A percentile compares a stretch with the other conserved stretches of the same genome.
phyloP scores from a whole-genome alignment of 2,888 invertebrate species.

The Ophion obscuratus region DNA sequence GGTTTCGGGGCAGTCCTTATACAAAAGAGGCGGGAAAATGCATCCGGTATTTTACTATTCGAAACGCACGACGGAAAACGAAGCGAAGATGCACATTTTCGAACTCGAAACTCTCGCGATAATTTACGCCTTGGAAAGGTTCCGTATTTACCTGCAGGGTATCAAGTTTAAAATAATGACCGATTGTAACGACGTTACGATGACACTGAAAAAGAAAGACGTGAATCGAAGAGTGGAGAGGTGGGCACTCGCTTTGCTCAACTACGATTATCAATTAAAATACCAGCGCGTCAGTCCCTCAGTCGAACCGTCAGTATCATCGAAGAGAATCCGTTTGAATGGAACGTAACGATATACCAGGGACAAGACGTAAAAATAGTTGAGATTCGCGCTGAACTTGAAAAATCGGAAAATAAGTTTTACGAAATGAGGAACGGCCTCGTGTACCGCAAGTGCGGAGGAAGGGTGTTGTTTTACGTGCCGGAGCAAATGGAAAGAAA shows the following conservation, averaged over 20 bases:
- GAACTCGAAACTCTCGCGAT: slow-evolving; percentile 75
- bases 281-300: slow-evolving; percentile 73
- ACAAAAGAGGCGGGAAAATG: slow-evolving; percentile 73
- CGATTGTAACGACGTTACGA: too few relatives aligned
- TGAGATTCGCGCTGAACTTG: slow-evolving; percentile 37
- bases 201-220: slow-evolving; percentile 71
- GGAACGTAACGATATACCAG: slow-evolving; percentile 59
- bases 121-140: slow-evolving; percentile 69
- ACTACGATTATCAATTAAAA: slow-evolving; percentile 69
- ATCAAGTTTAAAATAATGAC: too few relatives aligned
- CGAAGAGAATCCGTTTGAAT: slow-evolving; percentile 63
- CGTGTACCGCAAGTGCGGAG: slow-evolving; percentile 66
- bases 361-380: slow-evolving; percentile 41
- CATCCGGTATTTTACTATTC: slow-evolving; percentile 78
- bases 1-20: slow-evolving; percentile 74
- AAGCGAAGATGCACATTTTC: slow-evolving; percentile 77
- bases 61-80: slow-evolving; percentile 72
- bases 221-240: slow-evolving; percentile 60
- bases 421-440: too few relatives aligned
- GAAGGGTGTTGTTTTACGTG: slow-evolving; percentile 67
- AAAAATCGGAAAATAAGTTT: slow-evolving; percentile 28
- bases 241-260: slow-evolving; percentile 73
- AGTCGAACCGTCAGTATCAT: slow-evolving; percentile 59
- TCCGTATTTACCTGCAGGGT: slow-evolving; percentile 71
- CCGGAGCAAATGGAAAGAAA: slow-evolving; percentile 55